Conservation (phyloP, 2,888 invertebrate species). For the Ectemnius lituratus region DNA sequence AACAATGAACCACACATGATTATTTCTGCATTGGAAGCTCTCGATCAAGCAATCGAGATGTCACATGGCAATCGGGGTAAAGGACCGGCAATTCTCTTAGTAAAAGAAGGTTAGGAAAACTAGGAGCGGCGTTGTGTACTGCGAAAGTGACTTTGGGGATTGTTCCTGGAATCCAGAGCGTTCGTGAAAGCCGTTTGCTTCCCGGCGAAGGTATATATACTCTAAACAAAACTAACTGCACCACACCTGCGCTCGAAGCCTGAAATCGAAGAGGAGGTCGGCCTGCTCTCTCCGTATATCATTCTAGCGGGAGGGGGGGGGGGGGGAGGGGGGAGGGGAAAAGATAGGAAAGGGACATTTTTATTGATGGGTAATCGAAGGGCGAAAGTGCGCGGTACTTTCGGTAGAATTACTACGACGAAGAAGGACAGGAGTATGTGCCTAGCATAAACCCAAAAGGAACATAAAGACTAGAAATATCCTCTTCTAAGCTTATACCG, state of each 20-base stretch:
- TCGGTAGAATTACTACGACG: background rate
- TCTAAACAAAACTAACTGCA: background rate
- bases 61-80: no score
- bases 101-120: no score
- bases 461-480: background rate
- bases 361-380: constrained; percentile 17
- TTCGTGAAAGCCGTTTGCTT: constrained; percentile 5
- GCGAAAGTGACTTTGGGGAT: constrained; percentile 16
- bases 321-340: no score
- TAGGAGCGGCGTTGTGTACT: background rate
- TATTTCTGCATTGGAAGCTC: no score
- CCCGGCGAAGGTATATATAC: background rate
- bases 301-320: no score
- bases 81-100: no score
- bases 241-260: background rate
- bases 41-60: no score
- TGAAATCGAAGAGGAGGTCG: background rate
- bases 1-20: constrained; percentile 6
- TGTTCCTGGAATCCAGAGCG: constrained; percentile 11
- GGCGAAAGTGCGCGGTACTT: constrained; percentile 5
- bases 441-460: background rate
- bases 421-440: background rate
- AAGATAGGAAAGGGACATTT: background rate
- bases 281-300: constrained; percentile 9
- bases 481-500: background rate